Evolutionary conservation across 2,888 invertebrate genomes (phyloP).

Genomic region (Dioctria rufipes): DNA sequence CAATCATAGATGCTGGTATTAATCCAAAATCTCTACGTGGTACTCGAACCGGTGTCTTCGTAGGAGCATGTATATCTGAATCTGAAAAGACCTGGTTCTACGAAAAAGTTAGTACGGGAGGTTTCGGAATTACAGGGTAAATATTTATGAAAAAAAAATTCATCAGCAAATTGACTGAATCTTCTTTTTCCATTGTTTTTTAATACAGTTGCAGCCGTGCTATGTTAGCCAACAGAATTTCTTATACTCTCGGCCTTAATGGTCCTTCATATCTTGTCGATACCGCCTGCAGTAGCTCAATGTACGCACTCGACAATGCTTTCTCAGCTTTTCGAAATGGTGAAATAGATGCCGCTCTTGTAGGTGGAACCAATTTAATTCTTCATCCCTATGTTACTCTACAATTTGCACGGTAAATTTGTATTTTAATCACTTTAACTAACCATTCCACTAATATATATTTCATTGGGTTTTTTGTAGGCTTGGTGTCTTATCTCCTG

Average conservation of each 20-base stretch:
- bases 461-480: constrained; percentile 22
- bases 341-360: constrained; percentile 89
- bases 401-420: constrained; percentile 82
- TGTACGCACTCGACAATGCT: constrained; percentile 89
- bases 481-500: constrained; percentile 83
- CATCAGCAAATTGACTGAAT: neutral
- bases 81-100: constrained; percentile 81
- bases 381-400: constrained; percentile 90
- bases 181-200: constrained; percentile 1
- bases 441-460: neutral
- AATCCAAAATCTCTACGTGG: constrained; percentile 80
- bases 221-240: constrained; percentile 93
- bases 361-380: constrained; percentile 89
- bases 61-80: constrained; percentile 82
- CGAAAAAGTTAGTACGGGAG: constrained; percentile 75
- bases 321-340: constrained; percentile 84
- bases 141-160: constrained; percentile 21
- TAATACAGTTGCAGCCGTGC: constrained; percentile 84
- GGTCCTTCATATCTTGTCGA: constrained; percentile 93
- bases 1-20: constrained; percentile 81
- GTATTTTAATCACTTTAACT: neutral
- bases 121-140: constrained; percentile 71
- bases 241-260: constrained; percentile 88
- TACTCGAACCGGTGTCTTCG: constrained; percentile 80
- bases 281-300: constrained; percentile 95